Conservation (phyloP, 2,888 invertebrate genomes). For the Hemicrepidius hirtus region DNA sequence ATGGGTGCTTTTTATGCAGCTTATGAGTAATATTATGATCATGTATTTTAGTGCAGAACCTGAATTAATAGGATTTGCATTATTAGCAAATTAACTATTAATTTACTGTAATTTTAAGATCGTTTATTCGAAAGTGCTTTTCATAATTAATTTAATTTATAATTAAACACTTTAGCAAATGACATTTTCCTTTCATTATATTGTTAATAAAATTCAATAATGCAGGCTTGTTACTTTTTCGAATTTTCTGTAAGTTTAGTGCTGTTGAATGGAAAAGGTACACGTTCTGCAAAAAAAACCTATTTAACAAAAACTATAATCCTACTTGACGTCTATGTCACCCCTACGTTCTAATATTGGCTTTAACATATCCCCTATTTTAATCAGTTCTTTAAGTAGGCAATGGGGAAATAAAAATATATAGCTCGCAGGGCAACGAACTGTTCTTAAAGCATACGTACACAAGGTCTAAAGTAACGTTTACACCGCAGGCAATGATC, state of each 20-base stretch:
- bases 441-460: slow-evolving; percentile 56
- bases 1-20: too few species aligned
- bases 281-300: slow-evolving; percentile 13
- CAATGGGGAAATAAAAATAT: slow-evolving; percentile 73
- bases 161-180: too few species aligned
- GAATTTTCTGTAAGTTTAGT: too few species aligned
- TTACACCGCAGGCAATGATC: slow-evolving; percentile 69
- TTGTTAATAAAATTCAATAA: slow-evolving; percentile 9
- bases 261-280: neutral
- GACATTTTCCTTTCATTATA: too few species aligned
- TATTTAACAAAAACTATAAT: slow-evolving; percentile 51
- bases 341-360: slow-evolving; percentile 67
- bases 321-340: slow-evolving; percentile 50
- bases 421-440: slow-evolving; percentile 65
- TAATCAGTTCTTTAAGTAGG: slow-evolving; percentile 73
- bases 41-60: too few species aligned
- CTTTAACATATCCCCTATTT: slow-evolving; percentile 70
- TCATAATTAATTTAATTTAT: too few species aligned
- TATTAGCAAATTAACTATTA: too few species aligned
- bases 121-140: too few species aligned
- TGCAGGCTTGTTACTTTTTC: too few species aligned
- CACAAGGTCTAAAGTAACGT: slow-evolving; percentile 56
- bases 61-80: too few species aligned
- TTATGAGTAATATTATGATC: too few species aligned
- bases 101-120: too few species aligned